These are phyloP conservation scores for Parazoanthus darwini DNA, from an alignment of 92 coral and sea anemone species.

Conservation along the genomic window DNA sequence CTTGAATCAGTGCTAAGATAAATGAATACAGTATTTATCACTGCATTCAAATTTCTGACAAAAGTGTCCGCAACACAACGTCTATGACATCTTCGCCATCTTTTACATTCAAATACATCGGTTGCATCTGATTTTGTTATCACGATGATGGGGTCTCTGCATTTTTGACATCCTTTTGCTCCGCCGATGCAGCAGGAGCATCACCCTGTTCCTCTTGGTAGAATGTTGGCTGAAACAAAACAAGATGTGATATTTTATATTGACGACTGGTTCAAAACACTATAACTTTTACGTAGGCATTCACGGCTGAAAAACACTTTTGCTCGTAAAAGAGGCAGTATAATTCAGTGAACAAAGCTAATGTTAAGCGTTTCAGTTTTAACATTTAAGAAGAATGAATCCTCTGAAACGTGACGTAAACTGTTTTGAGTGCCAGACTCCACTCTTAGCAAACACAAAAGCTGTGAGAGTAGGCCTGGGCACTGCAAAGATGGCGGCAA, in stretches of 20 bases:
- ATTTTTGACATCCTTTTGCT: not conserved
- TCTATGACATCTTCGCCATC: not conserved
- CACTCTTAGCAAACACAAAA: too few species aligned
- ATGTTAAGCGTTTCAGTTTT: too few species aligned
- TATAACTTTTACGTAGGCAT: too few species aligned
- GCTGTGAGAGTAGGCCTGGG: too few species aligned
- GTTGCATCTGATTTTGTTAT: not conserved
- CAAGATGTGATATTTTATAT: not conserved
- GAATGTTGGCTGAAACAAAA: slow-evolving; percentile 83
- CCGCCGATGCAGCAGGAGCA: not conserved
- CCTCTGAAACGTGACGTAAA: too few species aligned
- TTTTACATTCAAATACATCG: not conserved
- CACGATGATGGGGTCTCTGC: slow-evolving; percentile 6
- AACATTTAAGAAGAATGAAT: too few species aligned
- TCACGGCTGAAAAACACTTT: too few species aligned
- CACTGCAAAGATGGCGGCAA: too few species aligned
- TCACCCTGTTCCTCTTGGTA: slow-evolving; percentile 60
- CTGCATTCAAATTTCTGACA: not conserved
- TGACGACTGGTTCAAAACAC: not conserved
- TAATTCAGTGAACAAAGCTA: too few species aligned
- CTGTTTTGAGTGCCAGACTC: too few species aligned
- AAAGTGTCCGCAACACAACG: not conserved
- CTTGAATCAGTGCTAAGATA: not conserved
- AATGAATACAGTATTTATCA: not conserved
- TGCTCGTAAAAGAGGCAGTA: too few species aligned